Evolutionary conservation across 2,888 invertebrate species (phyloP).

Genomic region (Agonopterix arenella): DNA sequence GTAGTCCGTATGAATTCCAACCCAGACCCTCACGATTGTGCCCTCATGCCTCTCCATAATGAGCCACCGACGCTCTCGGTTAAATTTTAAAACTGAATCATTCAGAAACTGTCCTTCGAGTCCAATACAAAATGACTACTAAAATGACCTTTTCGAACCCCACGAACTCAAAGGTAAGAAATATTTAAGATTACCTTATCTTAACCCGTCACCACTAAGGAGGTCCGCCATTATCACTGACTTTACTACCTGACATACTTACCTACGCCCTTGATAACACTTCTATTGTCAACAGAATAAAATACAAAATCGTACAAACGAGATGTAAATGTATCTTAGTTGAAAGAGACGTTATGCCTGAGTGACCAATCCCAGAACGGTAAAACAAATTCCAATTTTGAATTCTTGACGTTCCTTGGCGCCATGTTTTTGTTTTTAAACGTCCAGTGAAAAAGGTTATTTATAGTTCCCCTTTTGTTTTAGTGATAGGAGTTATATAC

Average conservation of each 20-base stretch:
- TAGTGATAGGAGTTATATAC: not conserved
- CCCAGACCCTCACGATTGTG: too few relatives aligned
- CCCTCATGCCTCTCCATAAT: too few relatives aligned
- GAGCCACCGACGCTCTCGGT: too few relatives aligned
- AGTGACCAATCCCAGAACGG: slow-evolving; percentile 25
- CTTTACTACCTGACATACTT: not conserved
- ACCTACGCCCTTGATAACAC: slow-evolving; percentile 2
- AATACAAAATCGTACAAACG: not conserved
- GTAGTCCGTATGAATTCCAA: too few relatives aligned
- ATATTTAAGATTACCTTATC: slow-evolving; percentile 12
- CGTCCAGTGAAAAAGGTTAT: not conserved
- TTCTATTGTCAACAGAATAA: not conserved
- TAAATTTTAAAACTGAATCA: too few relatives aligned
- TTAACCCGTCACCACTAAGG: slow-evolving; percentile 4
- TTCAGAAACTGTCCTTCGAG: too few relatives aligned
- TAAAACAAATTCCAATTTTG: slow-evolving; percentile 20
- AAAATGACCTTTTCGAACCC: slow-evolving; percentile 8
- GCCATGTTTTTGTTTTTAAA: slow-evolving; percentile 26
- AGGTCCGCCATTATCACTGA: slow-evolving; percentile 8
- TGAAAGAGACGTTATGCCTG: slow-evolving; percentile 15
- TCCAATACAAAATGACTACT: not conserved
- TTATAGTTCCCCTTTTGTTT: not conserved
- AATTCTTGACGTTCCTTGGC: slow-evolving; percentile 25
- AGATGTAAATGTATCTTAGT: slow-evolving; percentile 1
- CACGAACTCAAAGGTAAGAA: slow-evolving; percentile 7